Evolutionary conservation across 1,140 invertebrate genomes (phyloP).

Genomic region (Bombus huntii): DNA sequence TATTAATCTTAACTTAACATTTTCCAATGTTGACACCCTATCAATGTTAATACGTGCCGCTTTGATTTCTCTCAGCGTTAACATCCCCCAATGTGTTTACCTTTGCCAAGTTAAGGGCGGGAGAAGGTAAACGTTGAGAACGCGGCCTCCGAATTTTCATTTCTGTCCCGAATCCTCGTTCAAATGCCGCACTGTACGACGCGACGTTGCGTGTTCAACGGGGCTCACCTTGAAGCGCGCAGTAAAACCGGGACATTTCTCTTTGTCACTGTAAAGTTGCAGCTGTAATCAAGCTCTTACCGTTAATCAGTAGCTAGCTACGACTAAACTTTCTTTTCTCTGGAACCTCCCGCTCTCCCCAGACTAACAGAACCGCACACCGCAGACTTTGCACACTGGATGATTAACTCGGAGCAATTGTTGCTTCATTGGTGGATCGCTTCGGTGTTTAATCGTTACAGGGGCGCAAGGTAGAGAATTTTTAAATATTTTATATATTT

Average conservation of each 20-base stretch:
- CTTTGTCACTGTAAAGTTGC: constrained; percentile 49
- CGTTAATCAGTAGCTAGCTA: constrained; percentile 36
- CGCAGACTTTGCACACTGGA: neutral
- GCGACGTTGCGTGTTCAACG: constrained; percentile 50
- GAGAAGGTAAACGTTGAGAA: too few species aligned
- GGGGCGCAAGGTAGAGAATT: neutral
- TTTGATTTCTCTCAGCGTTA: too few species aligned
- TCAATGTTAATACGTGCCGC: too few species aligned
- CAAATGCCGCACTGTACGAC: neutral
- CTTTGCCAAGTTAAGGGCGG: too few species aligned
- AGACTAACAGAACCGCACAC: neutral
- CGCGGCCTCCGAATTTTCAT: too few species aligned
- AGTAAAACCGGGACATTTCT: constrained; percentile 53
- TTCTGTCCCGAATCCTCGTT: too few species aligned
- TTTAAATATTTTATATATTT: too few species aligned
- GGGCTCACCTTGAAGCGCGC: constrained; percentile 60
- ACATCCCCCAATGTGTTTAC: too few species aligned
- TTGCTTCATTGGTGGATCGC: neutral
- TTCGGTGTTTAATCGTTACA: neutral
- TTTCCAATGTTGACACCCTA: too few species aligned
- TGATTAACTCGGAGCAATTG: neutral
- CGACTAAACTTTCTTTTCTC: neutral
- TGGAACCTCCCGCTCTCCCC: too few species aligned
- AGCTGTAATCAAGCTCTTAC: constrained; percentile 41
- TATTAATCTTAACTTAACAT: too few species aligned